Evolutionary conservation across 2,113 vertebrate species (phyloP).

Genomic region (Chrysochloris asiatica): DNA sequence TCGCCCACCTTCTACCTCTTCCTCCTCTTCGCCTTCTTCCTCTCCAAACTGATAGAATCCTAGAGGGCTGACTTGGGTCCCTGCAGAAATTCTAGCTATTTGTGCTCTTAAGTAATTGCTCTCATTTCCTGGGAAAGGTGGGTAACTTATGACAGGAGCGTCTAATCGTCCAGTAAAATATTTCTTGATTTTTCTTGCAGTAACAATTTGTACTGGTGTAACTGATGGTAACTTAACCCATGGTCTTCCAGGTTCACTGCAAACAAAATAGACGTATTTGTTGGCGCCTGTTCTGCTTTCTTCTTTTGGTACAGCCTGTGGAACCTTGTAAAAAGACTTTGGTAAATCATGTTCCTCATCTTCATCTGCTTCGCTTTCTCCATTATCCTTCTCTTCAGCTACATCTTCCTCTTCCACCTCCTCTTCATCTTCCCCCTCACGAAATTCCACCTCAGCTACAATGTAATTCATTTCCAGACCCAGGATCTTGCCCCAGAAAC

Average conservation of each 20-base stretch:
- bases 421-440: slow-evolving; percentile 90
- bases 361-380: slow-evolving; percentile 68
- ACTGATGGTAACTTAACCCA: slow-evolving; percentile 94
- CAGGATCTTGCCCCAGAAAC: slow-evolving; percentile 97
- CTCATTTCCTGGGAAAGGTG: slow-evolving; percentile 95
- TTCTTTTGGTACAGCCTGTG: slow-evolving; percentile 89
- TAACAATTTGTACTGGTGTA: slow-evolving; percentile 91
- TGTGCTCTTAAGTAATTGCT: slow-evolving; percentile 94
- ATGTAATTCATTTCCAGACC: slow-evolving; percentile 91
- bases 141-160: slow-evolving; percentile 89
- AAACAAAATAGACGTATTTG: slow-evolving; percentile 95
- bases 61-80: slow-evolving; percentile 93
- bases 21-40: slow-evolving; percentile 93
- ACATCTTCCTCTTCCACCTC: slow-evolving; percentile 82
- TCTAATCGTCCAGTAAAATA: slow-evolving; percentile 93
- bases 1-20: slow-evolving; percentile 82
- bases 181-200: slow-evolving; percentile 91
- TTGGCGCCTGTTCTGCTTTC: slow-evolving; percentile 89
- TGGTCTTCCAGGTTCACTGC: slow-evolving; percentile 90
- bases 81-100: slow-evolving; percentile 96
- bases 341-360: slow-evolving; percentile 82
- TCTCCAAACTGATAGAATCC: slow-evolving; percentile 92
- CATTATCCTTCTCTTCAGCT: slow-evolving; percentile 69
- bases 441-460: slow-evolving; percentile 91
- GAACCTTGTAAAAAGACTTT: slow-evolving; percentile 87